Conservation (phyloP, 2,797 vertebrate species). For the Podarcis lilfordi region DNA sequence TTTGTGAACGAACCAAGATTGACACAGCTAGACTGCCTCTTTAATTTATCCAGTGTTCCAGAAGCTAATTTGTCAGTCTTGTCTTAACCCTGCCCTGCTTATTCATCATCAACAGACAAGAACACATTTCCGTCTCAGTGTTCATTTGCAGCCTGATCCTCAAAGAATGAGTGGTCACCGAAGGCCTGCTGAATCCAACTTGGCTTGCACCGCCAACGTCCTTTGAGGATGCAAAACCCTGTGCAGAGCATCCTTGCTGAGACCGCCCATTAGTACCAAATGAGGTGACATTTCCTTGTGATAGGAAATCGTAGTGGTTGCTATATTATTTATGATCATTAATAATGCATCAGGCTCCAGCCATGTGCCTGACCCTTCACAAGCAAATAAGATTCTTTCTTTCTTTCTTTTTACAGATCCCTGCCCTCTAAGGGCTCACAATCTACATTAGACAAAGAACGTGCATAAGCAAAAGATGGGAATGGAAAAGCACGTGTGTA, state of each 20-base stretch:
- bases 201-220: neutral
- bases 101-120: slow-evolving; percentile 42
- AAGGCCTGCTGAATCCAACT: neutral
- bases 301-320: slow-evolving; percentile 22
- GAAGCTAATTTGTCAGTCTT: slow-evolving; percentile 31
- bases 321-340: slow-evolving; percentile 37
- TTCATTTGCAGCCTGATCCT: slow-evolving; percentile 22
- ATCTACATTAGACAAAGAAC: neutral
- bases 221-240: slow-evolving; percentile 14
- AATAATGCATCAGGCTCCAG: slow-evolving; percentile 29
- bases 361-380: slow-evolving; percentile 9
- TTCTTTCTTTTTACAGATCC: too few species aligned
- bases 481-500: neutral
- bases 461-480: neutral
- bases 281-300: slow-evolving; percentile 25
- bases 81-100: slow-evolving; percentile 49
- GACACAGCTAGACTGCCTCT: slow-evolving; percentile 37
- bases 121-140: slow-evolving; percentile 17
- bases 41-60: slow-evolving; percentile 58
- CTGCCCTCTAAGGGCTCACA: neutral
- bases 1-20: slow-evolving; percentile 41
- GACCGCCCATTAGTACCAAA: neutral
- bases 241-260: slow-evolving; percentile 28
- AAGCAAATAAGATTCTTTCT: neutral
- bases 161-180: slow-evolving; percentile 8